Evolutionary conservation across 2,797 vertebrate genomes (phyloP).

Genomic region (Myotis findleyi): DNA sequence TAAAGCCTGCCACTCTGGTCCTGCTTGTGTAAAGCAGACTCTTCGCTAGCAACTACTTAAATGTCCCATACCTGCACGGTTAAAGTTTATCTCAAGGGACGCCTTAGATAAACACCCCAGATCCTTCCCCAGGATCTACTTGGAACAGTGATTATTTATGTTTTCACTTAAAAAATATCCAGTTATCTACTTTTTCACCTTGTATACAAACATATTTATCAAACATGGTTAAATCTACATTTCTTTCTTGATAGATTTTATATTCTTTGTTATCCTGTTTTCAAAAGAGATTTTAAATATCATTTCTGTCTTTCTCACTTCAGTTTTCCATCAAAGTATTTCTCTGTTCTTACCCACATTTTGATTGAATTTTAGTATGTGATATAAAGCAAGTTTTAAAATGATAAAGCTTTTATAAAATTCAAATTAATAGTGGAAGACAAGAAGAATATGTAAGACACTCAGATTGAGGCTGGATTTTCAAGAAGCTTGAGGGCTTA

Average conservation of each 20-base stretch:
- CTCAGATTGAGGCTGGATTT: neutral
- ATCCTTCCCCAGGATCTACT: too few relatives aligned
- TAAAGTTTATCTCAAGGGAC: too few relatives aligned
- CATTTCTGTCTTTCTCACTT: slow-evolving; percentile 7
- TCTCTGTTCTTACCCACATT: neutral
- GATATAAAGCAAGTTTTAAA: slow-evolving; percentile 28
- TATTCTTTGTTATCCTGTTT: slow-evolving; percentile 35
- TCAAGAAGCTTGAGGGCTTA: neutral
- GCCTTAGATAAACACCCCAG: too few relatives aligned
- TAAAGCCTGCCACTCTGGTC: too few relatives aligned
- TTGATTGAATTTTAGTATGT: neutral
- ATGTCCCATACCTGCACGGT: too few relatives aligned
- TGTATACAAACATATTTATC: neutral
- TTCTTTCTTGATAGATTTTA: neutral
- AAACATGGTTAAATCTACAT: neutral
- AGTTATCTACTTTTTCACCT: neutral
- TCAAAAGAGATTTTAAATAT: neutral
- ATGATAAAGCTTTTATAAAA: neutral
- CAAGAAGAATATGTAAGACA: neutral
- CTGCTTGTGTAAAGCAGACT: too few relatives aligned
- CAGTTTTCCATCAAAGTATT: neutral
- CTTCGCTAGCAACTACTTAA: too few relatives aligned
- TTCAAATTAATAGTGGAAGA: neutral
- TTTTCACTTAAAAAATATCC: neutral
- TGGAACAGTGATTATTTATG: neutral